Base-by-base conservation (phyloP, 1,140 invertebrate genomes). In the Campoletis sonorensis region DNA sequence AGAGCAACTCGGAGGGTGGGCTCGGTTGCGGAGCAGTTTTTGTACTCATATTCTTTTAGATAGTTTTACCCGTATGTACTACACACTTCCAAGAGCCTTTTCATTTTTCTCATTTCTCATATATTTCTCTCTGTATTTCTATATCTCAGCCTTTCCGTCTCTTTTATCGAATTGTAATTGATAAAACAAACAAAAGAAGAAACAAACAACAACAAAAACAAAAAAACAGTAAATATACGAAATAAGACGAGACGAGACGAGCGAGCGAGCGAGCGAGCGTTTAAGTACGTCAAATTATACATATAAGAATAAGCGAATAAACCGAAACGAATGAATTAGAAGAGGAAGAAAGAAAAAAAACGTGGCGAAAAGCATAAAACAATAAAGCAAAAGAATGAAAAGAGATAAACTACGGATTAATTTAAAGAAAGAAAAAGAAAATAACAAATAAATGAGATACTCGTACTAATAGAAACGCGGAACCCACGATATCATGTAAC, bases 1-100 rank as follows among this genome's bases (percentile, higher is more conserved):
- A 79, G 73, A 79, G 37, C 68, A 78, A 37, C 26, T 78, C 27
- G 33, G 37, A 23, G 49, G 72, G 21, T 23, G 70, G 70, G 81
- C 68, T 71, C 73, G 67, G 83, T 45, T 83, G 81, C 85, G 79
- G 87, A 84, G 86, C 87, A 88, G 87, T 89, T 90, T 90, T 90
- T 90, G 88, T 90, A 90, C 88, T 90, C 87, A 86, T 89, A 87
- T 88, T 87, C 85, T 89, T 89, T 88, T 89, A 87, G 84, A 89
- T 90, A 89, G 86, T 86, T 86, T 90, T 88, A 88, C 84, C 85
- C 89, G 87, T 90, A 89, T 85, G 86, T 87, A 89, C 89, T 83
- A 70, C 81, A 88, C 87, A 87, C 87, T 86, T 88, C 85, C 86
- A 88, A 86, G 40, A 45, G 40, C 86, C 27, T 71, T 71, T 37